phyloP scores from a whole-genome alignment of 2,797 vertebrate species.

The Anisognathus igniventris region DNA sequence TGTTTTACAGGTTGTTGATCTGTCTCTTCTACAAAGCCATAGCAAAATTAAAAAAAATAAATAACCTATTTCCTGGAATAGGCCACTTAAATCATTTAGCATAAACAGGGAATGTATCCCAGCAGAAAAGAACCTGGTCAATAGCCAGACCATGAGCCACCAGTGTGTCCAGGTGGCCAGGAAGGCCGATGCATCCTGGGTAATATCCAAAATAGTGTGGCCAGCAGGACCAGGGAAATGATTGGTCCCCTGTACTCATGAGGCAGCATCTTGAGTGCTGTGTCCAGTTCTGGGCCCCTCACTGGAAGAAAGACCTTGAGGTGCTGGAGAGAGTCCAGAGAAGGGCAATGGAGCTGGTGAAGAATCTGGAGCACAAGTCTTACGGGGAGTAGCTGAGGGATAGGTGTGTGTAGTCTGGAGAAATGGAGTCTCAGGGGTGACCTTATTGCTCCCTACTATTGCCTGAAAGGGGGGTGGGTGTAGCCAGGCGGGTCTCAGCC shows the following conservation, averaged over 20 bases:
- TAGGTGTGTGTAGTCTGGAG: background rate
- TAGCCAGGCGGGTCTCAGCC: background rate
- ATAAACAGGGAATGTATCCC: background rate
- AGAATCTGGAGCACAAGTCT: background rate
- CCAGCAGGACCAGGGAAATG: background rate
- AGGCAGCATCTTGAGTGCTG: background rate
- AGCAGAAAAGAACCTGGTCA: background rate
- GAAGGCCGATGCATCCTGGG: rapidly evolving
- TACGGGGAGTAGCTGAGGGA: rapidly evolving
- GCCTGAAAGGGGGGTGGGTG: background rate
- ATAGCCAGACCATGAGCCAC: background rate
- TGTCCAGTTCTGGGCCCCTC: background rate
- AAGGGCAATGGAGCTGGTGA: background rate
- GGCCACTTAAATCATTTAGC: background rate
- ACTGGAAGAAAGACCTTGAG: background rate
- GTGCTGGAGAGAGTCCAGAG: rapidly evolving
- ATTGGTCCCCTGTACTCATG: too few species aligned
- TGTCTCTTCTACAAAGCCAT: background rate
- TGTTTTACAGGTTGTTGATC: background rate
- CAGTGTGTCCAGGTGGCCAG: background rate
- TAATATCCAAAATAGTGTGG: background rate
- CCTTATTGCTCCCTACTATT: background rate
- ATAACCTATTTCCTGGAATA: background rate
- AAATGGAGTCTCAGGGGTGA: background rate
- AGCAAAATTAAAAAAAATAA: background rate